A percentile compares a stretch with the other conserved stretches of the same genome.
phyloP scores from a whole-genome alignment of 2,797 vertebrate species.

The Sorex maritimensis region DNA sequence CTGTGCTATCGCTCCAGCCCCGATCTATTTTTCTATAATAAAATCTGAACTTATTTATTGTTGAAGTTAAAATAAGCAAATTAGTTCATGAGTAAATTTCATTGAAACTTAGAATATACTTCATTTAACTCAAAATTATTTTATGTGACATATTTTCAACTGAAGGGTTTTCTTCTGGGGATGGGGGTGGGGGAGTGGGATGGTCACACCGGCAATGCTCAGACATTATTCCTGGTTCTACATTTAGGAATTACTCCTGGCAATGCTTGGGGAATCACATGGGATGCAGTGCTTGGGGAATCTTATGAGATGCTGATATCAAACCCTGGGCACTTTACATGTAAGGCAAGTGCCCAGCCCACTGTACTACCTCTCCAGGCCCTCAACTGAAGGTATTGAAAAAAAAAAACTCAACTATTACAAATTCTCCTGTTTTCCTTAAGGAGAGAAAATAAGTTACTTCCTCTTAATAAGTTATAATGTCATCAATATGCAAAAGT shows the following conservation, averaged over 20 bases:
- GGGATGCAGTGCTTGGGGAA: too few species aligned
- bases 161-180: neutral
- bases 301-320: too few species aligned
- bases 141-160: constrained; percentile 40
- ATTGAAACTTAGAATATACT: neutral
- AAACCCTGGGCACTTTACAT: too few species aligned
- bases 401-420: constrained; percentile 4
- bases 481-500: neutral
- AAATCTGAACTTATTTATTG: constrained; percentile 53
- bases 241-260: too few species aligned
- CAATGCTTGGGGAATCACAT: too few species aligned
- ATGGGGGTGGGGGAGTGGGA: too few species aligned
- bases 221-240: too few species aligned
- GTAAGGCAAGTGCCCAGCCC: too few species aligned
- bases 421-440: neutral
- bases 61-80: constrained; percentile 38
- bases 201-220: too few species aligned
- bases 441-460: neutral
- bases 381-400: too few species aligned
- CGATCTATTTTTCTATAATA: neutral
- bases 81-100: constrained; percentile 54
- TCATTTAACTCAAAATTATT: constrained; percentile 45
- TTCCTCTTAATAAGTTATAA: neutral
- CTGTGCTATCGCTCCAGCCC: too few species aligned
- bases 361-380: too few species aligned